phyloP scores from a whole-genome alignment of 2,888 invertebrate species.

The Pemphredon lugubris region DNA sequence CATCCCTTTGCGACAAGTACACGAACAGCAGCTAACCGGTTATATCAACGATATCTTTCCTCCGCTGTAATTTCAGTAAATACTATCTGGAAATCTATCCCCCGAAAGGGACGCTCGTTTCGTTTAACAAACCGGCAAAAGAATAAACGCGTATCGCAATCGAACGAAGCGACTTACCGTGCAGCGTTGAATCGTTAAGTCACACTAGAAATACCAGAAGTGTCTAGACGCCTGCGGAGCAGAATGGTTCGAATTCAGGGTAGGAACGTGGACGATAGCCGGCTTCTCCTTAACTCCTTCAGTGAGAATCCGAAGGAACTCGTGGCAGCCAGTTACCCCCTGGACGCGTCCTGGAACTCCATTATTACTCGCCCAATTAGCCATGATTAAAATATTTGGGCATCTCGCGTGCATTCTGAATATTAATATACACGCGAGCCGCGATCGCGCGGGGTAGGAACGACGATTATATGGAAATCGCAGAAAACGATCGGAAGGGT shows the following conservation, averaged over 20 bases:
- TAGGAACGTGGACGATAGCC: slow-evolving; percentile 47
- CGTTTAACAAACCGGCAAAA: too few relatives aligned
- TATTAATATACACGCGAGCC: slow-evolving; percentile 78
- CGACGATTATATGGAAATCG: slow-evolving; percentile 79
- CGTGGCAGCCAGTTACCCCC: slow-evolving; percentile 61
- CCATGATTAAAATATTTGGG: slow-evolving; percentile 81
- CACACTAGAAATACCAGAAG: slow-evolving; percentile 50
- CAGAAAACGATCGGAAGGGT: slow-evolving; percentile 70
- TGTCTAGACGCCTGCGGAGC: slow-evolving; percentile 44
- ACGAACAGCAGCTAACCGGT: too few relatives aligned
- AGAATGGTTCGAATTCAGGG: slow-evolving; percentile 53
- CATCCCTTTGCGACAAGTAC: too few relatives aligned
- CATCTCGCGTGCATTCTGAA: slow-evolving; percentile 79
- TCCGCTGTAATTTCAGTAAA: too few relatives aligned
- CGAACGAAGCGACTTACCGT: too few relatives aligned
- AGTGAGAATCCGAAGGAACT: slow-evolving; percentile 73
- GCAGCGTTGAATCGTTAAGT: slow-evolving; percentile 42
- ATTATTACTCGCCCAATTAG: slow-evolving; percentile 81
- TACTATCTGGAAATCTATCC: too few relatives aligned
- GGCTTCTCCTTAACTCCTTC: slow-evolving; percentile 56
- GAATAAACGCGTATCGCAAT: too few relatives aligned
- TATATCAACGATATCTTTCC: too few relatives aligned
- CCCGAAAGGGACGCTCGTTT: too few relatives aligned
- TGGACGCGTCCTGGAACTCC: slow-evolving; percentile 75
- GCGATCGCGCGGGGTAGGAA: slow-evolving; percentile 32